These are phyloP conservation scores for Chaitophorus viminalis DNA, from an alignment of 2,888 invertebrate species.

Conservation along the genomic window DNA sequence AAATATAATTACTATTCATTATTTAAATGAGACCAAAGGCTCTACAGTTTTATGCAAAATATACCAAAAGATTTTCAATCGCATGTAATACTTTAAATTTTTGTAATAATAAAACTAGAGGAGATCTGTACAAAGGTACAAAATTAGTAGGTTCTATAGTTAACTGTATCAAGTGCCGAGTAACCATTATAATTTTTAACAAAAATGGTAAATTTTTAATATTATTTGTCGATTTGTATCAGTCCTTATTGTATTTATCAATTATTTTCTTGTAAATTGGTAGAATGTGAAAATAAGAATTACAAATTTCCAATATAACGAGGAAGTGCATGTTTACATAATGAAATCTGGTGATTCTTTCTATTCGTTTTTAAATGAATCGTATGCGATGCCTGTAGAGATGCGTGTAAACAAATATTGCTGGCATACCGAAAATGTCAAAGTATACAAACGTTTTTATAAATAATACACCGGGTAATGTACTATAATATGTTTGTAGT, in stretches of 20 bases:
- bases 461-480: conserved; percentile 22
- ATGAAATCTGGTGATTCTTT: conserved; percentile 52
- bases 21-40: not conserved
- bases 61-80: not conserved
- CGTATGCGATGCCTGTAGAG: conserved; percentile 30
- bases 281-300: conserved; percentile 20
- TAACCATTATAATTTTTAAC: not conserved
- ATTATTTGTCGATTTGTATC: too few relatives aligned
- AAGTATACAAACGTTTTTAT: conserved; percentile 56
- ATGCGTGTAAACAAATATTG: conserved; percentile 57
- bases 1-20: not conserved
- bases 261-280: not conserved
- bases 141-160: not conserved
- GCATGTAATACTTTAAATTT: not conserved
- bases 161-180: not conserved
- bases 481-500: not conserved
- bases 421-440: conserved; percentile 50
- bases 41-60: not conserved
- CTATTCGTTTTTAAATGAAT: conserved; percentile 43
- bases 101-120: not conserved
- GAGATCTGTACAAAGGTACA: not conserved
- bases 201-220: too few relatives aligned
- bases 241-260: not conserved
- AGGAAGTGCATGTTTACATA: conserved; percentile 59
- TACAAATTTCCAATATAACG: conserved; percentile 33